Evolutionary conservation across 1,140 invertebrate species (phyloP), one percentile per base, ranked within the genome.

Genomic region (Neomicropteryx cornuta): DNA sequence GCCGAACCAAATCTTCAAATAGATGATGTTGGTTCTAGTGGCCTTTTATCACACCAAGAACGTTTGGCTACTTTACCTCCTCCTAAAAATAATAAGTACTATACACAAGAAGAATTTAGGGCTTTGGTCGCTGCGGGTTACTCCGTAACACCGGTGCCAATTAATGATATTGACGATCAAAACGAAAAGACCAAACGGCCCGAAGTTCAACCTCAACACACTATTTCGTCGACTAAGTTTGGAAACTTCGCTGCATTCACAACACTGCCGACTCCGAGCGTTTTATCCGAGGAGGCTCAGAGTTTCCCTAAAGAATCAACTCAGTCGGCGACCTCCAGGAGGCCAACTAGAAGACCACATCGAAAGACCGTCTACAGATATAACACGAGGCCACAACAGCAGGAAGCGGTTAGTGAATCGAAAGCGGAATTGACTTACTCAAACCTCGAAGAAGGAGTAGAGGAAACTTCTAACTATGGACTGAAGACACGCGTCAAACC

Each of bases 21-120:
- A n/a, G n/a, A n/a, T n/a, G n/a, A n/a, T n/a, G n/a, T n/a, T n/a
- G n/a, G n/a, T n/a, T n/a, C n/a, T n/a, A n/a, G n/a, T n/a, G n/a
- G n/a, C n/a, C n/a, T n/a, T n/a, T n/a, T n/a, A n/a, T n/a, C n/a
- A 32, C 30, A 32, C 6, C 30, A 61, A 8, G 53, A 61, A 6
- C 58, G 58, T 36, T 47, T 58, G 39, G 46, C 58, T 4, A 58
- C 55, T 27, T 45, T 69, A 19, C 66, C 66, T 44, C 62, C 65
- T 24, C 63, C 66, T 5, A 66, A 53, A 37, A 66, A 67, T 33
- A 66, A 65, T 35, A 66, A 63, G 46, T 63, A 63, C 2, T 66
- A 68, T 21, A 68, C 65, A 24, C 66, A 62, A 43, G 65, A 67
- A 37, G 66, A 69, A 36, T 69, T 69, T 33, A 56, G 58, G 17